These are phyloP conservation scores for Beris morrisii DNA, from an alignment of 2,888 invertebrate genomes.

Conservation along the genomic window DNA sequence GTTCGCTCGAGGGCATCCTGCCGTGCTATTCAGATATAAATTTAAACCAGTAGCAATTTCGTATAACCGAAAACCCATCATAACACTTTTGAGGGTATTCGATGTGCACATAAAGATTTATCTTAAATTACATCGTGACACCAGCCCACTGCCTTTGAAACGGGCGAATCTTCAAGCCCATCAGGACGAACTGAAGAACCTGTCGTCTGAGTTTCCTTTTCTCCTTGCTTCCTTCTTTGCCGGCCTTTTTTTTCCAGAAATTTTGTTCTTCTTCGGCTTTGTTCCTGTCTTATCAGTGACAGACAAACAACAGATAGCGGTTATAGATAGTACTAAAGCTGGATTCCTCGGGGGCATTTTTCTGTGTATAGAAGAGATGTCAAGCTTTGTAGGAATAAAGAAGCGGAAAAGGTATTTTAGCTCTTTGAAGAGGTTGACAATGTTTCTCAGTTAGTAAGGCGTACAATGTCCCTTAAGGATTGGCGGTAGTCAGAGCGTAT, in stretches of 20 bases:
- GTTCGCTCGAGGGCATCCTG: conserved; percentile 1
- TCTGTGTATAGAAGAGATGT: conserved; percentile 18
- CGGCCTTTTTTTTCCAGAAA: not conserved
- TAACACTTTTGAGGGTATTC: conserved; percentile 13
- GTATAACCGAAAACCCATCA: conserved; percentile 25
- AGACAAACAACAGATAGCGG: conserved; percentile 27
- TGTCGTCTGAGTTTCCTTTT: not conserved
- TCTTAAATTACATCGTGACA: conserved; percentile 25
- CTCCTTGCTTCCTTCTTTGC: not conserved
- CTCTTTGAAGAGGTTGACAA: conserved; percentile 12
- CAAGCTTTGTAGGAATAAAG: conserved; percentile 24
- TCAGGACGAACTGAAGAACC: conserved; percentile 8
- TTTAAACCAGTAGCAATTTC: conserved; percentile 13
- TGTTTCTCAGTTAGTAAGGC: conserved; percentile 1
- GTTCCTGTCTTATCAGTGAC: conserved; percentile 29
- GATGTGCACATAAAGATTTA: conserved; percentile 25
- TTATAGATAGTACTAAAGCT: conserved; percentile 14
- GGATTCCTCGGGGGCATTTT: conserved; percentile 28
- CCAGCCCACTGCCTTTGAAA: not conserved
- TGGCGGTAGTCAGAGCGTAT: not conserved
- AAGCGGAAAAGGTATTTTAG: conserved; percentile 27
- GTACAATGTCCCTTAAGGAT: conserved; percentile 1
- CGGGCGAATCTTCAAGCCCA: not conserved
- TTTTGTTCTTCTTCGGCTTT: conserved; percentile 7
- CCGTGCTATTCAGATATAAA: conserved; percentile 3